Conservation (phyloP, 2,113 vertebrate genomes). For the Sebastes schlegelii region DNA sequence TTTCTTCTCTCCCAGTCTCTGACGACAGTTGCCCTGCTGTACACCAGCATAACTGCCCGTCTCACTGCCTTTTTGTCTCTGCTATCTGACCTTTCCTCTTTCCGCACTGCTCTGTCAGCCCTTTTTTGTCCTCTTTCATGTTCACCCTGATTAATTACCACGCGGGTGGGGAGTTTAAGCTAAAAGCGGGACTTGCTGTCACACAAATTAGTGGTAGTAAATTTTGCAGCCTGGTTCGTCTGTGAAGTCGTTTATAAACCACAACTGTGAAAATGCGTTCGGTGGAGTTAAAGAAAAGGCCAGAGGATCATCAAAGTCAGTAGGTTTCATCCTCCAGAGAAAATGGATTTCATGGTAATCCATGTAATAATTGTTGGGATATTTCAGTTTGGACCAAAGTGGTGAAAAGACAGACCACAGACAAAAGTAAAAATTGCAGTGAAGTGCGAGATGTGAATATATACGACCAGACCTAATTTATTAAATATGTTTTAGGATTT, state of each 20-base stretch:
- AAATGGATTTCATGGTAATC: no score
- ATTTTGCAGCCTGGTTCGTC: conserved; percentile 16
- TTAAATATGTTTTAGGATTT: not conserved
- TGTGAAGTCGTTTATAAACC: conserved; percentile 36
- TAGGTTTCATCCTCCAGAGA: no score
- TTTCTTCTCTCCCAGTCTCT: conserved; percentile 64
- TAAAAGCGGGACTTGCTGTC: conserved; percentile 52
- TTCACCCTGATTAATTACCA: conserved; percentile 71
- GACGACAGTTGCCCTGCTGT: conserved; percentile 65
- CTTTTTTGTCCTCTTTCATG: conserved; percentile 64
- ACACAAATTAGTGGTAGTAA: conserved; percentile 39
- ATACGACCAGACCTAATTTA: not conserved
- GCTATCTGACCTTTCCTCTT: conserved; percentile 66
- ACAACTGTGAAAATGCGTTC: not conserved
- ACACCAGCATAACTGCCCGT: conserved; percentile 15
- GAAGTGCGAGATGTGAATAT: not conserved
- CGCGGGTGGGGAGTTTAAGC: conserved; percentile 5
- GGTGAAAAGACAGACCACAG: no score
- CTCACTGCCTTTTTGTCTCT: conserved; percentile 29
- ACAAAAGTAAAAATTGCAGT: not conserved
- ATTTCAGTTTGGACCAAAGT: not conserved
- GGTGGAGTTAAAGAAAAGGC: no score
- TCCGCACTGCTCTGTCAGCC: conserved; percentile 62
- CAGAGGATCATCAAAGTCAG: no score
- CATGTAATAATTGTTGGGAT: no score